Base-by-base conservation (phyloP, 2,797 vertebrate genomes). In the Crocodylus rhombifer region DNA sequence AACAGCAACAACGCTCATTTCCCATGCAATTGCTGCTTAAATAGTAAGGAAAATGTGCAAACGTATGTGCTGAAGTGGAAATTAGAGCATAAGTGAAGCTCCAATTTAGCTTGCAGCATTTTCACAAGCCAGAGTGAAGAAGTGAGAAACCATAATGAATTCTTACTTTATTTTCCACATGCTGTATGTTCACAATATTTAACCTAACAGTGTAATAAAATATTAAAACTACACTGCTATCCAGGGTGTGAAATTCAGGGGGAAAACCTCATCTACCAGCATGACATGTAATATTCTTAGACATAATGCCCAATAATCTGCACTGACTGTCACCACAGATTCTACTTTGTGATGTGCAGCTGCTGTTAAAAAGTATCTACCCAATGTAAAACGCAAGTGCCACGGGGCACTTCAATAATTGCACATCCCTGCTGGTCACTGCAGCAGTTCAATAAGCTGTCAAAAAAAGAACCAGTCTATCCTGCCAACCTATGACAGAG, bases 391-490 rank as follows among this genome's bases (percentile, higher is more conserved):
- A 96, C 94, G 92, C 91, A 95, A 96, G n/a, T 67, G 96, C 96
- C 96, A 96, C 87, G 83, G 94, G 95, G 96, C 96, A 93, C 91
- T 60, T 96, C 85, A 95, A 95, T 94, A 94, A 95, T 89, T 94
- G 87, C 93, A 94, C 76, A 79, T 71, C 89, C 80, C 85, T 30
- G 92, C 86, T 80, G 84, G 86, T 77, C 88, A 93, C 23, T 2
- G 1, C 5, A 73, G 81, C 63, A 82, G 56, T 0, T 75, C 88
- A 89, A 90, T 16, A 73, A 89, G 74, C 14, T 71, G 5, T 36
- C 0, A 0, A 60, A 82, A 93, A 89, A 30, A 0, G 2, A 2
- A 51, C 75, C 36, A 80, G 80, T 5, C 65, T 74, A 6, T 25
- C 26, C 64, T 85, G 0, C 61, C 86, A 82, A 77, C 2, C 58